Percentiles rank a stretch among this genome's conserved stretches.
phyloP scores from a whole-genome alignment of 2,888 invertebrate species.

The Cheilosia urbana region DNA sequence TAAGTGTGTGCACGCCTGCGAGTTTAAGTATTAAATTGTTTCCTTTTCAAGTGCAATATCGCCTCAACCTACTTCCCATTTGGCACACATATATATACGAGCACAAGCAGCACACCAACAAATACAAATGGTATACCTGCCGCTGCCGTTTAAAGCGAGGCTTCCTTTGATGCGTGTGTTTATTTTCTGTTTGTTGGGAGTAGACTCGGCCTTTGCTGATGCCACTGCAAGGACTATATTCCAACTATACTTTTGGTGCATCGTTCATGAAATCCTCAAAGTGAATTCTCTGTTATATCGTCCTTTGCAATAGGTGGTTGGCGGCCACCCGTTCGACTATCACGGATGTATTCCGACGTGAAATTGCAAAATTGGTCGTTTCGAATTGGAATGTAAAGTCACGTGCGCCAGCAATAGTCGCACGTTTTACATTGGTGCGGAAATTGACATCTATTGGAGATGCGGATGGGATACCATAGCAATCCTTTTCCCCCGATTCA shows the following conservation, averaged over 20 bases:
- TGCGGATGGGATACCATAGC: neutral
- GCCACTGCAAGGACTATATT: conserved; percentile 26
- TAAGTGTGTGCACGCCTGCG: conserved; percentile 74
- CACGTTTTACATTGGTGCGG: conserved; percentile 74
- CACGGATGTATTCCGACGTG: conserved; percentile 41
- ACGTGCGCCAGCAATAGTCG: conserved; percentile 73
- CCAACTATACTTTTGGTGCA: neutral
- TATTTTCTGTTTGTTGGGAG: conserved; percentile 3
- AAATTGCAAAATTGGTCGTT: conserved; percentile 67
- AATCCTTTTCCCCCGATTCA: conserved; percentile 14
- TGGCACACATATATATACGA: neutral
- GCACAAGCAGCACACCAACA: neutral
- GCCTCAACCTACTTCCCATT: conserved; percentile 71
- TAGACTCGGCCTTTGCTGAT: conserved; percentile 20
- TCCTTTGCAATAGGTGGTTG: conserved; percentile 1
- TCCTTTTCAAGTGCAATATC: conserved; percentile 75
- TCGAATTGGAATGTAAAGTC: conserved; percentile 64
- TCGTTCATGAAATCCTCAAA: conserved; percentile 27
- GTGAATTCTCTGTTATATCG: conserved; percentile 18
- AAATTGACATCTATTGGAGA: conserved; percentile 67
- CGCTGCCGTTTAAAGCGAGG: neutral
- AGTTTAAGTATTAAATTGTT: conserved; percentile 75
- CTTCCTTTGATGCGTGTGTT: neutral
- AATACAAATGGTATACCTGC: neutral
- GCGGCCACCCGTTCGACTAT: conserved; percentile 29